These are phyloP conservation scores for Tetragnatha montana DNA, from an alignment of 2,888 invertebrate species.

Conservation along the genomic window DNA sequence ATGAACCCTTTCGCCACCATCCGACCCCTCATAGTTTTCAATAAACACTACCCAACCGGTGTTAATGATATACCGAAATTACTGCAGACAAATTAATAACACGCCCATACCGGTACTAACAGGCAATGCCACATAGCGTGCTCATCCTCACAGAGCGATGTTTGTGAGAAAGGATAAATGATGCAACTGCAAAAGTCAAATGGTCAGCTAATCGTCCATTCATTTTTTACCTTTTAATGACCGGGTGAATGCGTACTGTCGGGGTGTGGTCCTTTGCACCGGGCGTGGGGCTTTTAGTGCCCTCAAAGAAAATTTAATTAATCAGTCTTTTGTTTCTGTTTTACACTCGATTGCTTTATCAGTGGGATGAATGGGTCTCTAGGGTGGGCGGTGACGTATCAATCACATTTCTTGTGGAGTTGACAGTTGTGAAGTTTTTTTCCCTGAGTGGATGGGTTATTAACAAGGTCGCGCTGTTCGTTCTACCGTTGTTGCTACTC, in stretches of 20 bases:
- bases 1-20: too few relatives aligned
- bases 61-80: too few relatives aligned
- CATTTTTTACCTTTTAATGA: background rate
- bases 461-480: too few relatives aligned
- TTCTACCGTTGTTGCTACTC: too few relatives aligned
- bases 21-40: too few relatives aligned
- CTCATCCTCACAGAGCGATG: background rate
- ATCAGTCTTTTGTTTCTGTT: background rate
- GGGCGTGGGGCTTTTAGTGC: background rate
- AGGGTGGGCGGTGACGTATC: background rate
- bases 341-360: background rate
- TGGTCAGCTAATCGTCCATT: background rate
- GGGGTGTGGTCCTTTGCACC: background rate
- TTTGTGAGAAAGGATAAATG: background rate
- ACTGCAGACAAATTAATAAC: background rate
- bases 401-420: background rate
- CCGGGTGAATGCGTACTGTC: background rate
- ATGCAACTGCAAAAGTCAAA: background rate
- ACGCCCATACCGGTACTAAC: background rate
- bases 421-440: too few relatives aligned
- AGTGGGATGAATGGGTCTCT: background rate
- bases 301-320: background rate
- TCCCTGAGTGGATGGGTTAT: too few relatives aligned
- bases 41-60: too few relatives aligned
- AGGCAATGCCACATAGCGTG: background rate